These are phyloP conservation scores for Aphodius sticticus DNA, from an alignment of 2,888 invertebrate genomes.

Conservation along the genomic window DNA sequence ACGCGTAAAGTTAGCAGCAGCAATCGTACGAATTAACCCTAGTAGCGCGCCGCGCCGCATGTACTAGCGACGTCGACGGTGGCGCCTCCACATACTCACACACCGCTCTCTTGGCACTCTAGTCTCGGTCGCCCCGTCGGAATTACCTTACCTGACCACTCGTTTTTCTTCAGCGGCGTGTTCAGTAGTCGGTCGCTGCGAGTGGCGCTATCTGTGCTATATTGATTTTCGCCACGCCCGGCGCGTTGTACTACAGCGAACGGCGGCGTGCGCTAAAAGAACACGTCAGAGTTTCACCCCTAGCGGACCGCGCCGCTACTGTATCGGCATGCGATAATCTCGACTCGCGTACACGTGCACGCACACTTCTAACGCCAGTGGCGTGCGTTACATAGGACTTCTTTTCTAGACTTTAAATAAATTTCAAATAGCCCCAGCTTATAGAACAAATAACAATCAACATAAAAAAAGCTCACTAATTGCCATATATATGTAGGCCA, in stretches of 20 bases:
- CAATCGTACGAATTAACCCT: neutral
- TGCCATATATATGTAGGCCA: too few relatives aligned
- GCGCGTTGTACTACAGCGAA: conserved; percentile 38
- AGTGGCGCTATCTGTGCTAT: conserved; percentile 51
- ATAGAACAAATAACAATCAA: too few relatives aligned
- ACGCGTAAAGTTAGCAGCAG: neutral
- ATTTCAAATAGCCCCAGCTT: too few relatives aligned
- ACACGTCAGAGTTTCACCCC: conserved; percentile 45
- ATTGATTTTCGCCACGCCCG: conserved; percentile 52
- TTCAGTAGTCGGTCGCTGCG: conserved; percentile 34
- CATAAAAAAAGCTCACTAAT: too few relatives aligned
- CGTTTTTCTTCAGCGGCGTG: neutral
- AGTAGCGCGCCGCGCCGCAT: neutral
- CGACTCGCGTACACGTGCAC: conserved; percentile 9
- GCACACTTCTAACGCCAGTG: conserved; percentile 9
- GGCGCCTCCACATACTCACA: neutral
- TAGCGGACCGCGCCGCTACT: conserved; percentile 41
- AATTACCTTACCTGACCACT: conserved; percentile 17
- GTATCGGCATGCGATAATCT: conserved; percentile 40
- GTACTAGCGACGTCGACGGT: neutral
- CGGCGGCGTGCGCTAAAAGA: conserved; percentile 44
- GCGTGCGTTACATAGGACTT: neutral
- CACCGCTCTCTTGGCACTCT: neutral
- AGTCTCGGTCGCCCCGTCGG: conserved; percentile 12
- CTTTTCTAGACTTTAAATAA: too few relatives aligned